These are phyloP conservation scores for Nymphalis polychloros DNA, from an alignment of 2,888 invertebrate species.

Conservation along the genomic window DNA sequence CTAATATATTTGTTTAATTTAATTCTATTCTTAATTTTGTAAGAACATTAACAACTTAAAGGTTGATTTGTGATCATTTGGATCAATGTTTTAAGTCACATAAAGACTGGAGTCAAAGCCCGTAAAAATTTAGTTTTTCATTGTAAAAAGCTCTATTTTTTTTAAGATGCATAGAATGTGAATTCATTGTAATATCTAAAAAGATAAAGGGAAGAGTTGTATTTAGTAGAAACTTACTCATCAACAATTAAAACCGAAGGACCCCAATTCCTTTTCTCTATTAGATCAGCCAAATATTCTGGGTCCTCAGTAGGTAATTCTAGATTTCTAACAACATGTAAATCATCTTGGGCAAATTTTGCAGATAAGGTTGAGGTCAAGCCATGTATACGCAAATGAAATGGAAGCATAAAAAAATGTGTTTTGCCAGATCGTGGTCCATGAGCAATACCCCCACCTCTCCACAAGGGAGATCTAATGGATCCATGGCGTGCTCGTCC, in stretches of 20 bases:
- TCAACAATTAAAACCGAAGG: constrained; percentile 97
- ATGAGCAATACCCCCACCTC: constrained; percentile 91
- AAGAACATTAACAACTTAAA: no score
- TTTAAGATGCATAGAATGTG: no score
- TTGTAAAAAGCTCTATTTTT: no score
- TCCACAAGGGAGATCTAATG: constrained; percentile 93
- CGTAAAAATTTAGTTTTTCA: no score
- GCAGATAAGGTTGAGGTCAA: constrained; percentile 91
- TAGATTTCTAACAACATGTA: constrained; percentile 93
- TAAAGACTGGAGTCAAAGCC: no score
- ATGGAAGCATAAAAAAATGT: constrained; percentile 96
- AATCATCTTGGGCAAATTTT: constrained; percentile 97
- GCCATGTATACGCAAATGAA: constrained; percentile 88
- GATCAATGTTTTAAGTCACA: no score
- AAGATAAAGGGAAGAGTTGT: not conserved
- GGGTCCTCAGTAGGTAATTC: constrained; percentile 92
- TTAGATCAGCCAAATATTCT: constrained; percentile 88
- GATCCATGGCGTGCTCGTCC: constrained; percentile 96
- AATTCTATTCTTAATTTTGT: no score
- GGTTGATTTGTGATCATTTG: no score
- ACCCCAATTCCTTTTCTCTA: constrained; percentile 95
- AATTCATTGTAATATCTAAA: not conserved
- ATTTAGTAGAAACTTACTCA: constrained; percentile 83
- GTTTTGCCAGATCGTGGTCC: constrained; percentile 96
- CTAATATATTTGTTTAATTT: no score